phyloP scores from a whole-genome alignment of 2,113 vertebrate species.

The Lepisosteus osseus region DNA sequence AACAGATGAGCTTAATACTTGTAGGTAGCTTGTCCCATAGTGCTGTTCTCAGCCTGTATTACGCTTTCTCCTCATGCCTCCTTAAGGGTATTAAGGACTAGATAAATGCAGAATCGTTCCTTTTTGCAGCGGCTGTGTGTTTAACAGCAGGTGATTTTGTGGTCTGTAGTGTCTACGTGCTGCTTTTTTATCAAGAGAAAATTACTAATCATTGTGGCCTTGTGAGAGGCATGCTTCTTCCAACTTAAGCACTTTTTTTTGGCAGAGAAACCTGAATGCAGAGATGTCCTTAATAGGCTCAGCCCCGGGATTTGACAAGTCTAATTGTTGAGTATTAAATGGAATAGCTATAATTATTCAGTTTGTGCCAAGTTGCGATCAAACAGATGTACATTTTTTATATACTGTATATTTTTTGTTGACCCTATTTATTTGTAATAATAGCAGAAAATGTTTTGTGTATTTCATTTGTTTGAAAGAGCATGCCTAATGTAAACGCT shows the following conservation, averaged over 20 bases:
- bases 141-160: conserved; percentile 67
- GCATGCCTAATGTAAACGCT: too few relatives aligned
- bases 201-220: conserved; percentile 72
- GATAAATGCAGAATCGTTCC: conserved; percentile 65
- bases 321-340: conserved; percentile 72
- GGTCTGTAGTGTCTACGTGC: conserved; percentile 58
- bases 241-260: conserved; percentile 67
- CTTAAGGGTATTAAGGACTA: conserved; percentile 60
- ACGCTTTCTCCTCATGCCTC: conserved; percentile 61
- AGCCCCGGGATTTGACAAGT: conserved; percentile 71
- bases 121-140: conserved; percentile 62
- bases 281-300: conserved; percentile 73
- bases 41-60: conserved; percentile 55
- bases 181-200: conserved; percentile 68
- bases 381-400: background rate
- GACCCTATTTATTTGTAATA: too few relatives aligned
- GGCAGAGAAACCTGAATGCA: conserved; percentile 71
- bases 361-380: conserved; percentile 40
- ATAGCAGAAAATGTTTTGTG: too few relatives aligned
- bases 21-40: conserved; percentile 49
- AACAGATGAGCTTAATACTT: conserved; percentile 54
- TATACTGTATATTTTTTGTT: too few relatives aligned
- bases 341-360: conserved; percentile 74
- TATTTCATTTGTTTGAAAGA: too few relatives aligned
- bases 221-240: conserved; percentile 72